Evolutionary conservation across 2,113 vertebrate genomes (phyloP).

Genomic region (Chaetodon auriga): DNA sequence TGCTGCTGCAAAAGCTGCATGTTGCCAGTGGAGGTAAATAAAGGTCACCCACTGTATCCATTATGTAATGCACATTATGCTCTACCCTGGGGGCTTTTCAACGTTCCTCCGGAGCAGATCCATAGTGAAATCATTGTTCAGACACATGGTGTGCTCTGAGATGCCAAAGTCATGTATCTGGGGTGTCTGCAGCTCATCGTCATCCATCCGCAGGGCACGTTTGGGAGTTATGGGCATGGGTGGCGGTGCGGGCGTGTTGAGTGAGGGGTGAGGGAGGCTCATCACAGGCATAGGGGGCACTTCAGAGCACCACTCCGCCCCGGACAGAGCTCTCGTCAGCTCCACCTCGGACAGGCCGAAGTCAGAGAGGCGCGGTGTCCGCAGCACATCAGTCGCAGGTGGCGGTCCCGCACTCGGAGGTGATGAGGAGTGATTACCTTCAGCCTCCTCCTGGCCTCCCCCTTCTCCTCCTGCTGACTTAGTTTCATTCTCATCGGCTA

Average conservation of each 20-base stretch:
- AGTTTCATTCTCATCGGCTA: conserved; percentile 30
- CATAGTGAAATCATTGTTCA: conserved; percentile 93
- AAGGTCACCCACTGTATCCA: neutral
- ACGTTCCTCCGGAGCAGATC: conserved; percentile 84
- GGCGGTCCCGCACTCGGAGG: conserved; percentile 20
- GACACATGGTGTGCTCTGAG: conserved; percentile 87
- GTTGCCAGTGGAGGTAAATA: conserved; percentile 2
- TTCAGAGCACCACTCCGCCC: conserved; percentile 35
- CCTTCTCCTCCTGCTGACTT: conserved; percentile 21
- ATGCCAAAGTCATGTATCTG: conserved; percentile 90
- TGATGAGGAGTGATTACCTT: neutral
- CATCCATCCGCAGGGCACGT: conserved; percentile 86
- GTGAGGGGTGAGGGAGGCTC: conserved; percentile 60
- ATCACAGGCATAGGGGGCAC: conserved; percentile 49
- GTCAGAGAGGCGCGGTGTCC: conserved; percentile 89
- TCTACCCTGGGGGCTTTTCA: conserved; percentile 75
- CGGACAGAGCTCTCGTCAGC: conserved; percentile 75
- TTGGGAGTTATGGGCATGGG: conserved; percentile 86
- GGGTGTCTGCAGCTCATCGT: conserved; percentile 83
- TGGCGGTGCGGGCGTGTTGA: neutral
- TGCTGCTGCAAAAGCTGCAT: neutral
- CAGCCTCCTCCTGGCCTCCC: conserved; percentile 42
- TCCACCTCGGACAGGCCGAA: conserved; percentile 91
- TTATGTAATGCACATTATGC: neutral
- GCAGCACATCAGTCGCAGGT: conserved; percentile 57